These are phyloP conservation scores for Limulus polyphemus DNA, from an alignment of 2,888 invertebrate genomes.

Conservation along the genomic window DNA sequence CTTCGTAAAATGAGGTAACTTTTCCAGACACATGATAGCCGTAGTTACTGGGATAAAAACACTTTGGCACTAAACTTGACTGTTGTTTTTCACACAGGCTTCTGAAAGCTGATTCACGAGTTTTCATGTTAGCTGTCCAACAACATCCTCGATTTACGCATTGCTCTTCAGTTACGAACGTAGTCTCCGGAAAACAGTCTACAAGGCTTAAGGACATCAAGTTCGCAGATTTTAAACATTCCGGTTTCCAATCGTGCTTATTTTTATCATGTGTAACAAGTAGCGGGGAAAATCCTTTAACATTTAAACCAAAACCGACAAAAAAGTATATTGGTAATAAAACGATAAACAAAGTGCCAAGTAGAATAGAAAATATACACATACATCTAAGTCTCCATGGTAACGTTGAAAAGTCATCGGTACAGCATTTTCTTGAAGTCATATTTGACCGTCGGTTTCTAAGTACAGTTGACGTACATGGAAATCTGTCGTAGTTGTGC, in stretches of 20 bases:
- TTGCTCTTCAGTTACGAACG: slow-evolving; percentile 3
- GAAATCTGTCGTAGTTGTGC: too few species aligned
- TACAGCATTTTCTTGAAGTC: neutral
- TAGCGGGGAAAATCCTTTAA: too few species aligned
- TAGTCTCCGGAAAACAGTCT: slow-evolving; percentile 21
- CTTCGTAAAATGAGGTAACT: slow-evolving; percentile 9
- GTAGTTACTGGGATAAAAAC: slow-evolving; percentile 20
- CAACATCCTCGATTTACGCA: slow-evolving; percentile 22
- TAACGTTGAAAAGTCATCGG: slow-evolving; percentile 1
- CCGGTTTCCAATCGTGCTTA: slow-evolving; percentile 9
- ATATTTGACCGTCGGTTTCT: too few species aligned
- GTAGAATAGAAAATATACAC: neutral
- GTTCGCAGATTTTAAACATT: slow-evolving; percentile 5
- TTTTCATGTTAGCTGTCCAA: slow-evolving; percentile 6
- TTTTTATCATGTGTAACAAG: too few species aligned
- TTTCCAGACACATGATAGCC: slow-evolving; percentile 17
- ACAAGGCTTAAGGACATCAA: slow-evolving; percentile 6
- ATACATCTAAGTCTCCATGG: slow-evolving; percentile 16
- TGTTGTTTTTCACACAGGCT: neutral
- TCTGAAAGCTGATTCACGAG: neutral
- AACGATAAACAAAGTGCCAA: too few species aligned
- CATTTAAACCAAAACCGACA: too few species aligned
- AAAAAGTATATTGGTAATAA: too few species aligned
- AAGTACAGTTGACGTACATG: too few species aligned
- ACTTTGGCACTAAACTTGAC: slow-evolving; percentile 4